Evolutionary conservation across 2,888 invertebrate species (phyloP), one percentile per base, ranked within the genome.

Genomic region (Drosophila suboccidentalis): DNA sequence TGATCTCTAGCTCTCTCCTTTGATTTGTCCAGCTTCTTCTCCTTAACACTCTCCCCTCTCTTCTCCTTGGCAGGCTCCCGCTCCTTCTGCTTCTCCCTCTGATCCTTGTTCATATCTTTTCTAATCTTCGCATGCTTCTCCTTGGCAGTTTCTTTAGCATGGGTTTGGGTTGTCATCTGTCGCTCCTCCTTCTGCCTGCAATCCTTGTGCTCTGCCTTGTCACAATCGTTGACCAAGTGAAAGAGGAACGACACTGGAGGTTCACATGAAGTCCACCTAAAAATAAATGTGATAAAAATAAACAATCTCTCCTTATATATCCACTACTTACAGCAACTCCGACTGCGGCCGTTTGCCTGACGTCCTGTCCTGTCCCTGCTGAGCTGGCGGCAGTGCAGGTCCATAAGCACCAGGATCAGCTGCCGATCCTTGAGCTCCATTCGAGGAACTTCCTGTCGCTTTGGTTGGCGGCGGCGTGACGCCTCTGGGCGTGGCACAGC

Each of bases 261-360:
- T 32, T 81, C 54, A 5, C 62, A 3, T 9, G 54, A 22, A 8
- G 84, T 84, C 84, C 84, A 84, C 4, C 84, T 84, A 6, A 1
- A 29, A 38, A 10, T 13, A 17, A 26, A 29, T 0, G 4, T 1
- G 17, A 11, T 47, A 11, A 44, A 44, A 3, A 51, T 34, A 8
- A 3, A 26, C 3, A 1, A 2, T 39, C 8, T 5, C 3, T 17
- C 6, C 26, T 11, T 4, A 5, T 11, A 43, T 5, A 3, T 2
- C 4, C 1, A n/a, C 36, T 41, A 39, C 44, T 61, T 80, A 84
- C 84, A 55, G 36, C 6, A 75, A 9, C 1, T 67, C 70, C 2
- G 89, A 86, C 32, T 75, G 72, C 4, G 49, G 19, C 3, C 59
- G 79, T 34, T 74, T 82, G 5, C 8, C n/a, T 38, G 59, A n/a